A percentile compares a stretch with the other conserved stretches of the same genome.
phyloP scores from a whole-genome alignment of 2,797 vertebrate genomes.

The Macropodus opercularis region DNA sequence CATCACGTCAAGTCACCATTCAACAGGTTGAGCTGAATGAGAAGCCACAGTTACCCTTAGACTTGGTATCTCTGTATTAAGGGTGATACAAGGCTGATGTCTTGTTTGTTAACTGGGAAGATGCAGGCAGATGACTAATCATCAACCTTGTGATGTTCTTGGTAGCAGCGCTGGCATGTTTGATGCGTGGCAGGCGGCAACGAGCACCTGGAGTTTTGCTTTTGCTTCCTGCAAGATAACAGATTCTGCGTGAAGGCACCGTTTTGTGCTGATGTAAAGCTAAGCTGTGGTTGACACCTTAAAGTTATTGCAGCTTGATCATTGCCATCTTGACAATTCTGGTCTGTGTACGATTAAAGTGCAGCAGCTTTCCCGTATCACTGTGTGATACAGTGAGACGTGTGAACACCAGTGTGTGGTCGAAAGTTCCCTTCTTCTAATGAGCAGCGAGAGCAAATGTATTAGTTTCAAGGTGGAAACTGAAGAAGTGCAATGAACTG shows the following conservation, averaged over 20 bases:
- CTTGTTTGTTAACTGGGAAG: too few relatives aligned
- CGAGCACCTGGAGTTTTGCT: background rate
- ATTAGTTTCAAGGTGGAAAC: slow-evolving; percentile 15
- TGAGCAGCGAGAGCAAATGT: background rate
- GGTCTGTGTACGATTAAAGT: too few relatives aligned
- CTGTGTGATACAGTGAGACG: background rate
- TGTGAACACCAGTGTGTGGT: background rate
- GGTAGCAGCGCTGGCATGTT: too few relatives aligned
- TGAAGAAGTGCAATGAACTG: background rate
- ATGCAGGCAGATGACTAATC: too few relatives aligned
- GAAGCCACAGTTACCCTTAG: too few relatives aligned
- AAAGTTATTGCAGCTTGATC: too few relatives aligned
- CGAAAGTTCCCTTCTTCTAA: background rate
- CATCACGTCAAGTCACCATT: too few relatives aligned
- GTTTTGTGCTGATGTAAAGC: background rate
- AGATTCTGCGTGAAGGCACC: background rate
- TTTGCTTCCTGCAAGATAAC: background rate
- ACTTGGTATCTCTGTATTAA: too few relatives aligned
- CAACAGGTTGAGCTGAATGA: too few relatives aligned
- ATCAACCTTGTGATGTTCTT: too few relatives aligned
- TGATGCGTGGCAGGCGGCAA: too few relatives aligned
- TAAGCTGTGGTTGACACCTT: slow-evolving; percentile 36
- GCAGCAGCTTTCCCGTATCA: slow-evolving; percentile 1
- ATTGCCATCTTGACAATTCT: background rate
- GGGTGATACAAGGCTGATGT: too few relatives aligned